phyloP scores from a whole-genome alignment of 2,888 invertebrate species.

The Eilema sororculum region DNA sequence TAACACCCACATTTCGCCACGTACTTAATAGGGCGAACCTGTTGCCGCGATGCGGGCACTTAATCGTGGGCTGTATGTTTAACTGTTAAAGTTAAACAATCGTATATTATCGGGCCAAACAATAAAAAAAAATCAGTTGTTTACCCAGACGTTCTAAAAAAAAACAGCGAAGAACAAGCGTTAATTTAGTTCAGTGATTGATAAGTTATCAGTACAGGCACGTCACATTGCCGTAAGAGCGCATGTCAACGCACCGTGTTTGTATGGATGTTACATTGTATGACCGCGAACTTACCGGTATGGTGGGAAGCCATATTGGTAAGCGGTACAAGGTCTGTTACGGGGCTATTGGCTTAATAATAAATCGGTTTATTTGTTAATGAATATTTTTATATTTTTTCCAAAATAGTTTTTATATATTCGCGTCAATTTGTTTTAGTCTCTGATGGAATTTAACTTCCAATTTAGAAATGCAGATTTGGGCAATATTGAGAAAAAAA shows the following conservation, averaged over 20 bases:
- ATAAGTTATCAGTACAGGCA: not conserved
- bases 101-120: too few relatives aligned
- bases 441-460: too few relatives aligned
- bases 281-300: slow-evolving; percentile 23
- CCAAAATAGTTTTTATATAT: too few relatives aligned
- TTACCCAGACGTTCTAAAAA: not conserved
- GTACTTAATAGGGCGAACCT: too few relatives aligned
- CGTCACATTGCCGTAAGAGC: not conserved
- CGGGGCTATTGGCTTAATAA: not conserved
- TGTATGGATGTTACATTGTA: slow-evolving; percentile 3
- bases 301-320: not conserved
- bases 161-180: not conserved
- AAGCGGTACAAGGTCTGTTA: slow-evolving; percentile 14
- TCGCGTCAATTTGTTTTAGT: too few relatives aligned
- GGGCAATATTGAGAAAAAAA: too few relatives aligned
- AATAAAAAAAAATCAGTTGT: not conserved
- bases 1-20: too few relatives aligned
- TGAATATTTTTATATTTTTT: too few relatives aligned
- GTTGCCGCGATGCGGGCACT: too few relatives aligned
- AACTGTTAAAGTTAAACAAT: too few relatives aligned
- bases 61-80: too few relatives aligned
- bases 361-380: not conserved
- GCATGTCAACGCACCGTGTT: slow-evolving; percentile 5
- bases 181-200: slow-evolving; percentile 1
- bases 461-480: too few relatives aligned